Percentiles rank a stretch among this genome's conserved stretches.
These are phyloP conservation scores for Muricea muricata DNA, from an alignment of 92 coral and sea anemone genomes.

Conservation along the genomic window DNA sequence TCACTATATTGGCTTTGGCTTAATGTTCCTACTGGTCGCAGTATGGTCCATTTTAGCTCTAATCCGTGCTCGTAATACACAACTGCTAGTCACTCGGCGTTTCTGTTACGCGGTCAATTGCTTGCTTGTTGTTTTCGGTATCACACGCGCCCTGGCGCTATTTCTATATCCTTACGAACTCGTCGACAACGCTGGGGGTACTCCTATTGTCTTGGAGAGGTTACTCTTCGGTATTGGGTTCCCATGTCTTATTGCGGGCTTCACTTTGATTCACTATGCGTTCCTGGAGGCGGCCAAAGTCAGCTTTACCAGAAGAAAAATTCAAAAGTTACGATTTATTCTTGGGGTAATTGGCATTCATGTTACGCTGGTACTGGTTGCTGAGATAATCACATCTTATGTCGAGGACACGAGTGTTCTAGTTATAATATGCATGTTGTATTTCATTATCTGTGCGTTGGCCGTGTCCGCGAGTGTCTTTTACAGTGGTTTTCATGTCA, in stretches of 20 bases:
- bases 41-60: constrained; percentile 65
- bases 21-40: constrained; percentile 67
- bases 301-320: constrained; percentile 51
- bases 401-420: constrained; percentile 68
- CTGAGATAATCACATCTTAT: constrained; percentile 73
- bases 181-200: constrained; percentile 55
- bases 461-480: constrained; percentile 74
- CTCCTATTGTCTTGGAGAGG: constrained; percentile 72
- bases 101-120: constrained; percentile 70
- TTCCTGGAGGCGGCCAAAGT: constrained; percentile 82
- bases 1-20: constrained; percentile 86
- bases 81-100: constrained; percentile 49
- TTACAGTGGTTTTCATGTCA: constrained; percentile 82
- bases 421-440: constrained; percentile 81
- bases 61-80: constrained; percentile 62
- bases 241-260: constrained; percentile 88
- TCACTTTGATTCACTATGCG: constrained; percentile 82
- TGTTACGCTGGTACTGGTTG: constrained; percentile 70
- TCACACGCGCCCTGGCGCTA: constrained; percentile 69
- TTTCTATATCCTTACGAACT: constrained; percentile 85
- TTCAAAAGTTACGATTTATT: constrained; percentile 73
- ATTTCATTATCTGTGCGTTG: constrained; percentile 84
- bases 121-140: constrained; percentile 73
- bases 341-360: constrained; percentile 68
- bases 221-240: constrained; percentile 85